Evolutionary conservation across 2,888 invertebrate genomes (phyloP).

Genomic region (Xestia sexstrigata): DNA sequence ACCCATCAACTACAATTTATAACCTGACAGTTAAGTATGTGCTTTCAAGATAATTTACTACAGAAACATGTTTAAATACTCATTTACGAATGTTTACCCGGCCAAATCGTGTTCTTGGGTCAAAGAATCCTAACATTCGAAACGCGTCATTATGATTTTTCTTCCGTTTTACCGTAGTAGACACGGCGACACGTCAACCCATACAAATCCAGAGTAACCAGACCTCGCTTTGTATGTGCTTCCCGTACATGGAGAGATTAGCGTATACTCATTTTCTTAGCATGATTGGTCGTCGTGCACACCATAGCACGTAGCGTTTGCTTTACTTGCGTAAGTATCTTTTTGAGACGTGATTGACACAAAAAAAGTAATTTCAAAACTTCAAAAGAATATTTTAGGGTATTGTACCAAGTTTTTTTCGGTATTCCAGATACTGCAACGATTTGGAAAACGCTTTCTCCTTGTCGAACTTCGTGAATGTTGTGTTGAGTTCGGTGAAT

Average conservation of each 20-base stretch:
- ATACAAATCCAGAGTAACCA: too few relatives aligned
- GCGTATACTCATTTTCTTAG: too few relatives aligned
- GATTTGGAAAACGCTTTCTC: slow-evolving; percentile 86
- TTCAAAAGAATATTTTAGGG: slow-evolving; percentile 32
- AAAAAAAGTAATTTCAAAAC: slow-evolving; percentile 52
- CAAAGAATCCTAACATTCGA: slow-evolving; percentile 44
- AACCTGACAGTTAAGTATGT: slow-evolving; percentile 15
- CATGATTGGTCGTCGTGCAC: too few relatives aligned
- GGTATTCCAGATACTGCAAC: slow-evolving; percentile 81
- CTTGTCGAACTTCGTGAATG: slow-evolving; percentile 83
- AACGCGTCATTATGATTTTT: slow-evolving; percentile 39
- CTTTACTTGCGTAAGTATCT: slow-evolving; percentile 44
- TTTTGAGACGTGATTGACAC: slow-evolving; percentile 53
- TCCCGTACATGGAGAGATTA: too few relatives aligned
- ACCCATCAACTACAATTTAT: slow-evolving; percentile 11
- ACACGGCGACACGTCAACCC: too few relatives aligned
- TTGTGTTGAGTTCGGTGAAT: slow-evolving; percentile 85
- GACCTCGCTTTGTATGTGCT: too few relatives aligned
- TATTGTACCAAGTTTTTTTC: slow-evolving; percentile 57
- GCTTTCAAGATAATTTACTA: slow-evolving; percentile 31
- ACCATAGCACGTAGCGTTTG: slow-evolving; percentile 10
- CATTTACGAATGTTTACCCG: slow-evolving; percentile 52
- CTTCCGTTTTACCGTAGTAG: slow-evolving; percentile 26
- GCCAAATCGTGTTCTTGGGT: slow-evolving; percentile 46
- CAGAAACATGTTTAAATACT: slow-evolving; percentile 48